Evolutionary conservation across 2,113 vertebrate species (phyloP), one percentile per base, ranked within the genome.

Genomic region (Hemichromis elongatus): DNA sequence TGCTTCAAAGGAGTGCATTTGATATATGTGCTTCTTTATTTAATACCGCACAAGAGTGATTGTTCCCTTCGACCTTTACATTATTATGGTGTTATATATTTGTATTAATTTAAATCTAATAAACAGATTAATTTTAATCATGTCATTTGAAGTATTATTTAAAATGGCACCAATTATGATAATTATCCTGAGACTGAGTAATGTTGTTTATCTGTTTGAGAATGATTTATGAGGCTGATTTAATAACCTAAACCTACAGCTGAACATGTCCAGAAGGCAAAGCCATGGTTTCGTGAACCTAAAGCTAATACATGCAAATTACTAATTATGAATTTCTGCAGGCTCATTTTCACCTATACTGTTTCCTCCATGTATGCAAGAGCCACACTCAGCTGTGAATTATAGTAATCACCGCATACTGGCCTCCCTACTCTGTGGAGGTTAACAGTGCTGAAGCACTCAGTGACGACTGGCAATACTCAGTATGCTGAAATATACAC

Each of bases 311-410:
- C 42, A 50, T 50, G 68, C 42, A 75, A 50, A 19, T 75, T 18
- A 75, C 42, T 50, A 50, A 50, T 50, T 75, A 19, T 50, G 24
- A 35, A 77, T 84, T 24, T 75, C 33, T 88, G 9, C 30, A 18
- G 81, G 50, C 54, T 61, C 7, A 52, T 13, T 54, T 77, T 85
- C 40, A 26, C 57, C 5, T 24, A 9, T 8, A 68, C 21, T 5
- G 12, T 63, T 81, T 56, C 19, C 26, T 50, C 54, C 61, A 3
- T 6, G 2, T 16, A n/a, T 6, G 11, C 63, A 52, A 4, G 37
- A 42, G 7, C 33, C 52, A 70, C 42, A 40, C 85, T 90, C 59
- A 83, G 42, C 85, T 85, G 80, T 63, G 88, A 89, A 87, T 89
- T 84, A 90, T 40, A 83, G 82, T 79, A 54, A 87, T 87, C 35